These are phyloP conservation scores for Ophiothrix spiculata DNA, from an alignment of 35 echinoderm and acorn worm species.

Conservation along the genomic window DNA sequence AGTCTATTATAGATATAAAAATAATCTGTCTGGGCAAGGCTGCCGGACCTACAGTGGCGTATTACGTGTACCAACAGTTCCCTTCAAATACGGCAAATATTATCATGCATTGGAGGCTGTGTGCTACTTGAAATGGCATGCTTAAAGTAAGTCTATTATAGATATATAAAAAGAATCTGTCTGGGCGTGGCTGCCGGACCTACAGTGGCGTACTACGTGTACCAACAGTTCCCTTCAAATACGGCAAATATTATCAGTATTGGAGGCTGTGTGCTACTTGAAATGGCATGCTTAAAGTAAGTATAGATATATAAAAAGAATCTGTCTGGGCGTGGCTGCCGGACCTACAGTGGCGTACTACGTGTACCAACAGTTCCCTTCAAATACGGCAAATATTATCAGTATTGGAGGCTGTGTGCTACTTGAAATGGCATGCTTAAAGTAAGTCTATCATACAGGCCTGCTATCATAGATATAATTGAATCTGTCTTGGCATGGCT, in stretches of 20 bases:
- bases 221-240: conserved; percentile 54
- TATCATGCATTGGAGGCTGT: conserved; percentile 76
- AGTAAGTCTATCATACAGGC: conserved; percentile 81
- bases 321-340: conserved; percentile 19
- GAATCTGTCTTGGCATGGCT: conserved; percentile 24
- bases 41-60: conserved; percentile 51
- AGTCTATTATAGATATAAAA: too few relatives aligned
- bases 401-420: not conserved
- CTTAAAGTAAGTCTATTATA: conserved; percentile 91
- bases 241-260: conserved; percentile 71
- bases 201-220: conserved; percentile 52
- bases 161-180: too few relatives aligned
- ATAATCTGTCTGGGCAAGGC: conserved; percentile 33
- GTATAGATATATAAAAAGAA: too few relatives aligned
- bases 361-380: not conserved
- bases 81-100: conserved; percentile 69
- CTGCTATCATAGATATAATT: not conserved
- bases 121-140: conserved; percentile 84
- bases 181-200: conserved; percentile 49
- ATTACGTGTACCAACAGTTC: conserved; percentile 47
- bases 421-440: conserved; percentile 47
- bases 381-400: not conserved
- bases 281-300: conserved; percentile 91
- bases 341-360: not conserved
- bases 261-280: conserved; percentile 76